A percentile compares a stretch with the other conserved stretches of the same genome.
Evolutionary conservation across 2,113 vertebrate species (phyloP).

Genomic region (Ochotona princeps): DNA sequence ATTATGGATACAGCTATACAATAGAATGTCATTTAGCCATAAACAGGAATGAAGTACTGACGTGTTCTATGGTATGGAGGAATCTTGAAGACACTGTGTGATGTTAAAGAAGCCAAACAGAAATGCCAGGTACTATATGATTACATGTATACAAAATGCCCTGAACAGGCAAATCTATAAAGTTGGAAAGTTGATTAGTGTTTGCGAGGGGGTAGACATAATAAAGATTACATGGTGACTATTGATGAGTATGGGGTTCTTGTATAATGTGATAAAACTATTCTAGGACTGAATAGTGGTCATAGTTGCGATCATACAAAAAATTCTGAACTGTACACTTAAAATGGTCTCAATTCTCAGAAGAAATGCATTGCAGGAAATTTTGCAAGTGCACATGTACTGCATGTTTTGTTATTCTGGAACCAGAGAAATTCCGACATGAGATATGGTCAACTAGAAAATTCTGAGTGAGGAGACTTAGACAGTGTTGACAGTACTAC

Average conservation of each 20-base stretch:
- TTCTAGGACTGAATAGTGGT: not conserved
- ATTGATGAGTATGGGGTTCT: not conserved
- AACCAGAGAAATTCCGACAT: not conserved
- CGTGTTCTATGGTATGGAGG: not conserved
- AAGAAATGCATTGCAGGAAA: not conserved
- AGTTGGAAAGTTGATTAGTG: not conserved
- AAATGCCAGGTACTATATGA: not conserved
- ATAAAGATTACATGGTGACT: not conserved
- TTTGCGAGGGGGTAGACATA: not conserved
- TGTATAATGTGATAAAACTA: slow-evolving; percentile 15
- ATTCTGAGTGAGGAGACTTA: not conserved
- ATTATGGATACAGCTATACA: not conserved
- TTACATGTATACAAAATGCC: not conserved
- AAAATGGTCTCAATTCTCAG: not conserved
- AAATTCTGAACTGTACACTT: not conserved
- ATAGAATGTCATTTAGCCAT: not conserved
- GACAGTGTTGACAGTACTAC: not conserved
- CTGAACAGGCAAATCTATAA: not conserved
- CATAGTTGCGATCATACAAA: not conserved
- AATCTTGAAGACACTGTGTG: not conserved
- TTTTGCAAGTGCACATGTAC: not conserved
- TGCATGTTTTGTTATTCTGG: not conserved
- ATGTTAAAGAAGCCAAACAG: not conserved
- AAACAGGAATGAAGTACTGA: slow-evolving; percentile 3
- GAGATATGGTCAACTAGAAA: not conserved